Evolutionary conservation across 1,140 invertebrate species (phyloP), one percentile per base, ranked within the genome.

Genomic region (Drosophila bocki): DNA sequence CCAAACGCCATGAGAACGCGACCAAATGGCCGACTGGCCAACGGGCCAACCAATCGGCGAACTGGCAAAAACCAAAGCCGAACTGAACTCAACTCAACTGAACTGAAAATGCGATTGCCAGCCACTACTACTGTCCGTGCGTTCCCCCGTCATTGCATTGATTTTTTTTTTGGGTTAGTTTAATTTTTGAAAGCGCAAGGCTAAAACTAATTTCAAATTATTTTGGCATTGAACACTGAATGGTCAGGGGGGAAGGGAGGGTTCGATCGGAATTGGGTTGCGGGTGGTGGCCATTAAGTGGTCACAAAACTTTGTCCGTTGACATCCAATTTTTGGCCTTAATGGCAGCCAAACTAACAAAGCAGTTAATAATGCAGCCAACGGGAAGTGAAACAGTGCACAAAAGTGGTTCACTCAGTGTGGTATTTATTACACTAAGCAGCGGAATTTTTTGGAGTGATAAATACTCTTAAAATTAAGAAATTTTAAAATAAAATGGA

Each of bases 141-240:
- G 17, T 39, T 59, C 11, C 32, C 32, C 56, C 45, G 19, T 56
- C 45, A 54, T 54, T 56, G 76, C 83, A 87, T 87, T 84, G 77
- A 84, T 69, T 61, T 76, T 76, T 60, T 22, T 22, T 22, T 22
- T 22, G 56, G 68, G 63, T 53, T 80, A 57, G 62, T 88, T 90
- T 78, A 88, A 90, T 90, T 84, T 88, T 88, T 81, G 71, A 80
- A 74, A 77, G 50, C 68, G 64, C 83, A 83, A 84, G 85, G 85
- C 84, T 81, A 90, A 78, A 90, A 88, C 80, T 90, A 90, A 88
- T 88, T 88, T 88, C 77, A 70, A 78, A 90, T 90, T 79, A 88
- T 88, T 39, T 90, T 88, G 84, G 85, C 78, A 84, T 78, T 80
- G 80, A 72, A 22, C 59, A 59, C 37, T 45, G 67, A 45, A 39